Evolutionary conservation across 2,888 invertebrate genomes (phyloP), one percentile per base, ranked within the genome.

Genomic region (Elysia crispata): DNA sequence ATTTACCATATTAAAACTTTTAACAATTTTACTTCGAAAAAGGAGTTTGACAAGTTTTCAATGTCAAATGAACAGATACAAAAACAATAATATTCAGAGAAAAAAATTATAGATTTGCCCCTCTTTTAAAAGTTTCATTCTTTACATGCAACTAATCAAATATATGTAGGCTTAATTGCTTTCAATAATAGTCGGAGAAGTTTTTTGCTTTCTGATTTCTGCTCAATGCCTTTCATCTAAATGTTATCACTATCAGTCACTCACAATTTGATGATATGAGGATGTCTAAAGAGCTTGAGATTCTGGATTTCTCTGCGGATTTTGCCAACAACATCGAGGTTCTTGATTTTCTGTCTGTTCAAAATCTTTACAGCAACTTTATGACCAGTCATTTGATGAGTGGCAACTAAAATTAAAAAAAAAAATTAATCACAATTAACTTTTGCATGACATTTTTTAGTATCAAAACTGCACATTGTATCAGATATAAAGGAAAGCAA

Each of bases 241-340:
- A 18, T 64, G 23, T 20, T 11, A 64, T 18, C 15, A n/a, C n/a
- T n/a, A n/a, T n/a, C n/a, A 69, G 11, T 33, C 25, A 89, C 91
- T 93, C 97, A 99, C 93, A 99, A 93, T 93, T 99, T 98, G 85
- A 99, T 99, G 87, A 99, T 99, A 92, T 99, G 99, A 5, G 99
- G 99, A 94, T 99, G 99, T 85, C 99, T 94, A 91, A 99, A 99
- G n/a, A 99, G 94, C 91, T 99, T 99, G 54, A 99, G 94, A 93
- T 99, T 99, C 93, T 99, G 99, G 89, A 99, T 99, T 93, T 99
- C 99, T 77, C 99, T 94, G 81, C 98, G 94, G 87, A 99, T 99
- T 93, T 99, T 99, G 1, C 99, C 98, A 33, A 99, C 99, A 5
- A 99, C 99, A 95, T 99, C 99, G 20, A 99, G 94, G 87, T 97